phyloP scores from a whole-genome alignment of 2,113 vertebrate genomes.

The Odontophorus gujanensis region DNA sequence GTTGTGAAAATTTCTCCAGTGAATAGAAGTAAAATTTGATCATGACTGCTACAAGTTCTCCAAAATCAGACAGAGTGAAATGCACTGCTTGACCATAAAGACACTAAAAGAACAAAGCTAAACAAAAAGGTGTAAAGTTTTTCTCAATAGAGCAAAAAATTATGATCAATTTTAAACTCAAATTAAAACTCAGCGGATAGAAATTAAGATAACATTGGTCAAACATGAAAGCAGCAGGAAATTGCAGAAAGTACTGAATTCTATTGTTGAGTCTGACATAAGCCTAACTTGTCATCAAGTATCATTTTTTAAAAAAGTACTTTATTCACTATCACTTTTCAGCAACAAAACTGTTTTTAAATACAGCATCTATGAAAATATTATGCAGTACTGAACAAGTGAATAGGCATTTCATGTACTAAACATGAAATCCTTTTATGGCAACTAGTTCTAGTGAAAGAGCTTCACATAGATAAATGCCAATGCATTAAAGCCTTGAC shows the following conservation, averaged over 20 bases:
- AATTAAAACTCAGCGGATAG: neutral
- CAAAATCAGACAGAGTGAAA: neutral
- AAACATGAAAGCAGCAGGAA: neutral
- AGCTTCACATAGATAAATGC: neutral
- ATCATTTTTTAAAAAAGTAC: neutral
- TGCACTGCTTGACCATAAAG: neutral
- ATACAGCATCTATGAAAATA: neutral
- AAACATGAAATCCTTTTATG: neutral
- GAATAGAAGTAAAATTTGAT: neutral
- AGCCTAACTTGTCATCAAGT: neutral
- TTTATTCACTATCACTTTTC: neutral
- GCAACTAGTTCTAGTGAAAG: constrained; percentile 1
- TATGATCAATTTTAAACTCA: neutral
- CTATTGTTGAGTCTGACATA: neutral
- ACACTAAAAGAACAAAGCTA: neutral
- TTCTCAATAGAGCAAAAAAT: neutral
- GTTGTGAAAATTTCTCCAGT: neutral
- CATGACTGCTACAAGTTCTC: neutral
- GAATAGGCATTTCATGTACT: neutral
- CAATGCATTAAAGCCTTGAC: neutral
- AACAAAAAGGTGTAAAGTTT: neutral
- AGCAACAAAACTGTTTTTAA: neutral
- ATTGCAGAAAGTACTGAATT: neutral
- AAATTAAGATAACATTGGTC: neutral
- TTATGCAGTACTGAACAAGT: neutral